Evolutionary conservation across 2,113 vertebrate genomes (phyloP).

Genomic region (Anthoscopus minutus): DNA sequence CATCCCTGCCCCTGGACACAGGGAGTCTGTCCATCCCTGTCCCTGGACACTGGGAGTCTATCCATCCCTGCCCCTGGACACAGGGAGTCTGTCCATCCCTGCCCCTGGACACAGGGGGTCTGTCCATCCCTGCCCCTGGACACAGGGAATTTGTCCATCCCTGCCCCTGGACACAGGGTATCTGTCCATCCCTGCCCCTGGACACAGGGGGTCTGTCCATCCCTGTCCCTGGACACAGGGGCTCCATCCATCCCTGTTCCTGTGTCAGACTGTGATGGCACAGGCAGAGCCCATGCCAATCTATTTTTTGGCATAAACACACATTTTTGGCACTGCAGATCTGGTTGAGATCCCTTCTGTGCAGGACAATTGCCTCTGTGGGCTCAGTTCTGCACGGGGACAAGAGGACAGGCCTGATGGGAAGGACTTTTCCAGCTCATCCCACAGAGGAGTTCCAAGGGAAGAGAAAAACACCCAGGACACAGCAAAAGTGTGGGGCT

Average conservation of each 20-base stretch:
- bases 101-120: neutral
- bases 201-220: neutral
- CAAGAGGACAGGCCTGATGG: neutral
- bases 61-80: neutral
- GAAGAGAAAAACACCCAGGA: neutral
- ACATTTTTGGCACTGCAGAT: neutral
- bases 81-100: too few species aligned
- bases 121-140: neutral
- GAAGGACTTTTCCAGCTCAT: neutral
- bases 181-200: neutral
- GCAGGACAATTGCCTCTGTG: neutral
- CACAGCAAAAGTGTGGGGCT: neutral
- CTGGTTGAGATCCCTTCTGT: neutral
- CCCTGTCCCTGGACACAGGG: neutral
- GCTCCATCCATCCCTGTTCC: neutral
- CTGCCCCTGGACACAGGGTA: rapidly evolving
- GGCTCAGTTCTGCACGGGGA: neutral
- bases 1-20: neutral
- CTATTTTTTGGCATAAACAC: neutral
- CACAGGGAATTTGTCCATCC: neutral
- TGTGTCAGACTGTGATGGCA: rapidly evolving
- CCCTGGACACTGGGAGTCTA: rapidly evolving
- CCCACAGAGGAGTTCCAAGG: neutral
- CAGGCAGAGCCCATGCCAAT: neutral
- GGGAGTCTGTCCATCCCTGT: rapidly evolving